phyloP scores from a whole-genome alignment of 2,888 invertebrate genomes.

The Flexamia atlantica region DNA sequence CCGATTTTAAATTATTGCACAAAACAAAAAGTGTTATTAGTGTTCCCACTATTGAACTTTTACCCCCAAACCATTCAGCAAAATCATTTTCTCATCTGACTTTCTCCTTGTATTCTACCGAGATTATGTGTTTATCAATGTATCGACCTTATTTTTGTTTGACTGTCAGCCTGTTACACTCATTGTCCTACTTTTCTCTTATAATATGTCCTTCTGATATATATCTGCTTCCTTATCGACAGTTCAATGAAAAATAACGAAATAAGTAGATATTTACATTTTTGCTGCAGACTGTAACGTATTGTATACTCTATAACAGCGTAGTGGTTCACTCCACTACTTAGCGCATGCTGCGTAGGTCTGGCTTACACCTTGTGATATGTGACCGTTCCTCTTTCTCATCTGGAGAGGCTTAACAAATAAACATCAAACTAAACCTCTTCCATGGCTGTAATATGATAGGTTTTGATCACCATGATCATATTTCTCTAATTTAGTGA shows the following conservation, averaged over 20 bases:
- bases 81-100: neutral
- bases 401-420: neutral
- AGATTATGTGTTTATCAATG: slow-evolving; percentile 55
- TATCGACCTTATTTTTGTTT: slow-evolving; percentile 33
- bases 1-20: no score
- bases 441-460: neutral
- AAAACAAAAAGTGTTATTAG: neutral
- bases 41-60: neutral
- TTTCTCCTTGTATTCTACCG: neutral
- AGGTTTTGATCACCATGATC: no score
- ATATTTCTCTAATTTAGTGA: no score
- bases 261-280: slow-evolving; percentile 62
- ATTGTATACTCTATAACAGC: slow-evolving; percentile 55
- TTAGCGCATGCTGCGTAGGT: slow-evolving; percentile 52
- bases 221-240: slow-evolving; percentile 59
- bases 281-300: slow-evolving; percentile 60
- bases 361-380: slow-evolving; percentile 18
- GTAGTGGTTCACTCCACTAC: neutral
- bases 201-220: slow-evolving; percentile 61
- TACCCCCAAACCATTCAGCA: neutral
- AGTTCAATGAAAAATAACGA: slow-evolving; percentile 59
- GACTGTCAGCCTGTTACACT: slow-evolving; percentile 36
- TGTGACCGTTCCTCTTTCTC: slow-evolving; percentile 3
- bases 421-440: neutral
- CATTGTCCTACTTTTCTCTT: slow-evolving; percentile 50